These are phyloP conservation scores for Volucella bombylans DNA, from an alignment of 2,888 invertebrate species.

Conservation along the genomic window DNA sequence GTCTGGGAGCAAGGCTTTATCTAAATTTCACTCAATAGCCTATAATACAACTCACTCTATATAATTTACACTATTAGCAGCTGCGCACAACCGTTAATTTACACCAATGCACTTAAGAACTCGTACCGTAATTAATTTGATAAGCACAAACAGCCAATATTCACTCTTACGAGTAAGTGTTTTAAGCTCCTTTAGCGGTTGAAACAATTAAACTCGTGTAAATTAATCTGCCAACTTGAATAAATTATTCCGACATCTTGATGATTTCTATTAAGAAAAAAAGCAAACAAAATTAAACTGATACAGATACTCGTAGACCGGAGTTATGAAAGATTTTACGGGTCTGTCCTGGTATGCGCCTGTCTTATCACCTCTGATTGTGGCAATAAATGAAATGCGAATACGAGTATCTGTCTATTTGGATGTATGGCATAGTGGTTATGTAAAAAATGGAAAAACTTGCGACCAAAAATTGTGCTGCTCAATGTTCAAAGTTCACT, in stretches of 20 bases:
- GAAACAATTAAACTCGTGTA: constrained; percentile 1
- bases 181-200: not conserved
- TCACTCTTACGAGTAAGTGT: not conserved
- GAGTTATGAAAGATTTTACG: not conserved
- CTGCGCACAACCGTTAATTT: not conserved
- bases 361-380: not conserved
- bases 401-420: no score
- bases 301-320: no score
- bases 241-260: not conserved
- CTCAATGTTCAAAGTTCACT: constrained; percentile 28
- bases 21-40: not conserved
- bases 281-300: no score
- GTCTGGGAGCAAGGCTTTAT: no score
- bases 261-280: not conserved
- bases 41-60: not conserved
- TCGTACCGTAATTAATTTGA: constrained; percentile 3
- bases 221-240: constrained; percentile 3
- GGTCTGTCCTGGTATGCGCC: not conserved
- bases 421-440: not conserved
- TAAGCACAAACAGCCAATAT: constrained; percentile 1
- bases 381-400: no score
- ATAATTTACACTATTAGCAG: not conserved
- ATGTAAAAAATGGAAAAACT: constrained; percentile 20
- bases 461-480: constrained; percentile 14
- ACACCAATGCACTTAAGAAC: not conserved